Evolutionary conservation across 2,888 invertebrate species (phyloP).

Genomic region (Caenorhabditis angaria): DNA sequence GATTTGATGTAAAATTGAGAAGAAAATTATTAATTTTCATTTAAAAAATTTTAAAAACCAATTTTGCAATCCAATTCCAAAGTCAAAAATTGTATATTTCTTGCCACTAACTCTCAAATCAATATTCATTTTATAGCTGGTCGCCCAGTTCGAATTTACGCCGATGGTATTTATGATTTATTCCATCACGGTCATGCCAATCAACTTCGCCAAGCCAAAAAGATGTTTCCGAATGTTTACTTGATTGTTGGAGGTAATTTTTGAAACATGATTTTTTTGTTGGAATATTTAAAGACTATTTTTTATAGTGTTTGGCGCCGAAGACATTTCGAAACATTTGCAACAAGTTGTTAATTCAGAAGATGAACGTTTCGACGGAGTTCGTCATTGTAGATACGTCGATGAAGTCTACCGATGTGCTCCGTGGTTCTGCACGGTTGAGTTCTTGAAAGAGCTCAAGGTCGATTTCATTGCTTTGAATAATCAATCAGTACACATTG

Average conservation of each 20-base stretch:
- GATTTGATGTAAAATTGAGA: no score
- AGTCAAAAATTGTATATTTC: no score
- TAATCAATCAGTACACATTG: no score
- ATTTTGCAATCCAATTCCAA: no score
- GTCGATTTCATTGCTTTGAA: constrained; percentile 98
- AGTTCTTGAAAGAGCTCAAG: constrained; percentile 88
- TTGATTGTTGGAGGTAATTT: constrained; percentile 91
- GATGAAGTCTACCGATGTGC: constrained; percentile 87
- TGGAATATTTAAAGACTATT: not conserved
- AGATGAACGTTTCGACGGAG: constrained; percentile 92
- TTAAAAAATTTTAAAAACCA: no score
- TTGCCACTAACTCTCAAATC: no score
- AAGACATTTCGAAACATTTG: constrained; percentile 68
- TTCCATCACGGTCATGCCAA: constrained; percentile 98
- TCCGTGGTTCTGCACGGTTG: constrained; percentile 91
- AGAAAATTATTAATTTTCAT: no score
- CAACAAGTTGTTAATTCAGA: constrained; percentile 91
- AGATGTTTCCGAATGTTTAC: constrained; percentile 89
- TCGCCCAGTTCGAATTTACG: constrained; percentile 90
- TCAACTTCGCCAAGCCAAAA: constrained; percentile 92
- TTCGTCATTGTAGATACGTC: constrained; percentile 91
- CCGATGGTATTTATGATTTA: constrained; percentile 98
- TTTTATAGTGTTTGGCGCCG: constrained; percentile 69
- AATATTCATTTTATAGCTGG: constrained; percentile 77
- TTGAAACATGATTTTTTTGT: not conserved